Evolutionary conservation across 2,888 invertebrate genomes (phyloP).

Genomic region (Anagyrus pseudococci): DNA sequence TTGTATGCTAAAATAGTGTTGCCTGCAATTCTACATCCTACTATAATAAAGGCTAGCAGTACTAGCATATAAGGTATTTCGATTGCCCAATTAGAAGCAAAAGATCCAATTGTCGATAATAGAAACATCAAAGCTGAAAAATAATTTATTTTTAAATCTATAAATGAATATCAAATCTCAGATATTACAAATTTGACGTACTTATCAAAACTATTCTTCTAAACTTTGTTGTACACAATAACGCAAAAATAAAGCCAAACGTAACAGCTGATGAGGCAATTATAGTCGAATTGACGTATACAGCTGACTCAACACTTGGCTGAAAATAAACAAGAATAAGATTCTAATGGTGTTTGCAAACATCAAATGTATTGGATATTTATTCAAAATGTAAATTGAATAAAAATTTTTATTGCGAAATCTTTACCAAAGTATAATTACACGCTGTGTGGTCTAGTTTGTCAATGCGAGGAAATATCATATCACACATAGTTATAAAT

Average conservation of each 20-base stretch:
- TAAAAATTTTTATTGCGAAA: not conserved
- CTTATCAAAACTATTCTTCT: slow-evolving; percentile 51
- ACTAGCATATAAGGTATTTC: slow-evolving; percentile 53
- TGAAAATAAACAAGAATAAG: slow-evolving; percentile 39
- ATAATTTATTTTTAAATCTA: slow-evolving; percentile 5
- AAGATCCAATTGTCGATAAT: slow-evolving; percentile 50
- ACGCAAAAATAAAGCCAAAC: slow-evolving; percentile 48
- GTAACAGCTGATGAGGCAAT: slow-evolving; percentile 54
- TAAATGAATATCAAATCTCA: not conserved
- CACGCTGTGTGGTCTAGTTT: slow-evolving; percentile 26
- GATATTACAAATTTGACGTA: slow-evolving; percentile 14
- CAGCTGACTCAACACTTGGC: slow-evolving; percentile 49
- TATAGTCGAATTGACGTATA: slow-evolving; percentile 56
- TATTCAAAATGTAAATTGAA: not conserved
- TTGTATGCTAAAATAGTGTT: slow-evolving; percentile 54
- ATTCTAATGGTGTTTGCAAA: not conserved
- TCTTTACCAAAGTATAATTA: slow-evolving; percentile 37
- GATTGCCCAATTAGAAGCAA: slow-evolving; percentile 55
- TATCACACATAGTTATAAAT: slow-evolving; percentile 61
- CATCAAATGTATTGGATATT: not conserved
- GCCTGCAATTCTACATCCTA: slow-evolving; percentile 53
- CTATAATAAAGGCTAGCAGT: slow-evolving; percentile 51
- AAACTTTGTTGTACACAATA: slow-evolving; percentile 43
- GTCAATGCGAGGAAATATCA: slow-evolving; percentile 48
- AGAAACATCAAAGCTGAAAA: slow-evolving; percentile 49